Evolutionary conservation across 2,797 vertebrate species (phyloP).

Genomic region (Pseudocheirus occidentalis): DNA sequence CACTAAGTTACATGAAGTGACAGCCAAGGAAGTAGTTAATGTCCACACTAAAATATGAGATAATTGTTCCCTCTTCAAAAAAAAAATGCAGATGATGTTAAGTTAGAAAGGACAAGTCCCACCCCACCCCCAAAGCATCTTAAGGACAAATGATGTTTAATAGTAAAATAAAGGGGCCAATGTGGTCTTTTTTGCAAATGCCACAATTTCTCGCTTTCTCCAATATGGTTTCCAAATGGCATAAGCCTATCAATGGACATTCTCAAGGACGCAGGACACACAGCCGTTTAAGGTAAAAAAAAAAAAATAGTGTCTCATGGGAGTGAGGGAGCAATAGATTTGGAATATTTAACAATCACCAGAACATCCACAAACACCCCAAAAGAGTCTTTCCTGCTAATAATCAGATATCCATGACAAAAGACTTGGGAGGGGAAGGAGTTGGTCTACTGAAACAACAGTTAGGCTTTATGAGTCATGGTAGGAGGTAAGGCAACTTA

Average conservation of each 20-base stretch:
- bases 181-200: conserved; percentile 3
- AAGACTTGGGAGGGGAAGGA: not conserved
- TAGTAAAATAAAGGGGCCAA: not conserved
- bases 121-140: not conserved
- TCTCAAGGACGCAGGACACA: conserved; percentile 24
- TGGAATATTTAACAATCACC: conserved; percentile 29
- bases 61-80: conserved; percentile 8
- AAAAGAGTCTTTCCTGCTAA: not conserved
- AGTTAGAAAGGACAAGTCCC: not conserved
- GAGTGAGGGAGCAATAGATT: conserved; percentile 1
- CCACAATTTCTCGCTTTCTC: conserved; percentile 18
- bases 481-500: not conserved
- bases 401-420: conserved; percentile 16
- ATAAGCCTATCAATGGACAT: not conserved
- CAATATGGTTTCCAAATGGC: conserved; percentile 30
- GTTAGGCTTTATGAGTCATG: not conserved
- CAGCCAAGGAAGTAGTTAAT: conserved; percentile 10
- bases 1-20: not conserved
- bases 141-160: conserved; percentile 49
- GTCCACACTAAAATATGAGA: not conserved
- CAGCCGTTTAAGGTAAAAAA: conserved; percentile 32
- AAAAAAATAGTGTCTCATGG: not conserved
- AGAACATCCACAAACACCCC: conserved; percentile 13
- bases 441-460: not conserved
- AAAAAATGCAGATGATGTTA: not conserved